Evolutionary conservation across 2,888 invertebrate genomes (phyloP).

Genomic region (Phragmatobia fuliginosa): DNA sequence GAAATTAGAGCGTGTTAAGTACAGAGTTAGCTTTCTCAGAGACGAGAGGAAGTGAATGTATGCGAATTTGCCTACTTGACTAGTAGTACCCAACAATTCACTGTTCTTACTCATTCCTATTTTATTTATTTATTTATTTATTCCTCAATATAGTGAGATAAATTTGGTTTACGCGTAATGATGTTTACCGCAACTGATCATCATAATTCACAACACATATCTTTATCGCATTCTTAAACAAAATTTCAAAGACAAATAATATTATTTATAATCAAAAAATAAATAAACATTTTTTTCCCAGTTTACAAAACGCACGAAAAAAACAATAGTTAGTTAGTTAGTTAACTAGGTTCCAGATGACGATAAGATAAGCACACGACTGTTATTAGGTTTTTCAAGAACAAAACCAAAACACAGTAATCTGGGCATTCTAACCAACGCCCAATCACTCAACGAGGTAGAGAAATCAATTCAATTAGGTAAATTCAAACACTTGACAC

Average conservation of each 20-base stretch:
- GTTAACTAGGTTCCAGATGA: not conserved
- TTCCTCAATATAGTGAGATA: conserved; percentile 38
- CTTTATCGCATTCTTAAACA: conserved; percentile 20
- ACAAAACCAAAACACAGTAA: conserved; percentile 13
- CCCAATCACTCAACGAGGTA: conserved; percentile 23
- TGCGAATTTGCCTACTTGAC: conserved; percentile 21
- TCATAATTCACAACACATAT: conserved; percentile 28
- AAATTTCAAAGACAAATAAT: conserved; percentile 17
- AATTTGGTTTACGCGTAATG: conserved; percentile 39
- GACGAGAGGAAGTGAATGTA: conserved; percentile 16
- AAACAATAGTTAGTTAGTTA: not conserved
- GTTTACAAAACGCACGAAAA: not conserved
- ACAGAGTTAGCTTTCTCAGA: conserved; percentile 36
- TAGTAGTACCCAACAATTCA: conserved; percentile 32
- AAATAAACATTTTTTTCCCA: conserved; percentile 8
- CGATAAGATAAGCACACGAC: conserved; percentile 12
- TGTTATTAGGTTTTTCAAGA: conserved; percentile 8
- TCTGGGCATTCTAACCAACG: conserved; percentile 12
- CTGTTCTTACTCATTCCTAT: conserved; percentile 46
- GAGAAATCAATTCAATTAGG: conserved; percentile 34
- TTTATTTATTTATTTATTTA: no score
- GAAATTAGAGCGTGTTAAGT: conserved; percentile 49
- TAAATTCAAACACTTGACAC: conserved; percentile 38
- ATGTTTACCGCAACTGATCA: conserved; percentile 44
- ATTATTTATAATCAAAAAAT: conserved; percentile 9